Evolutionary conservation across 1,140 invertebrate genomes (phyloP).

Genomic region (Apis cerana): DNA sequence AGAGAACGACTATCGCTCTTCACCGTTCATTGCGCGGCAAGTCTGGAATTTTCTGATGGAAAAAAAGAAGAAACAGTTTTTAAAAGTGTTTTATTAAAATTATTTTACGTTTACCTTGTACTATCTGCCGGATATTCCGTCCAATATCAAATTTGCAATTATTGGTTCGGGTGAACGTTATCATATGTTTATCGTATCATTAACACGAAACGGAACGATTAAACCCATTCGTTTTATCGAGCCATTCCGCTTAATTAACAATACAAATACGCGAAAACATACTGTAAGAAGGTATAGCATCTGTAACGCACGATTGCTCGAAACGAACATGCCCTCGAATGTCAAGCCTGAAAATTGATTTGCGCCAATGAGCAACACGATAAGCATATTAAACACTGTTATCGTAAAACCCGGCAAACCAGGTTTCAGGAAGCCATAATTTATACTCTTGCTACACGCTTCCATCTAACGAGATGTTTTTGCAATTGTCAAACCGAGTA

Average conservation of each 20-base stretch:
- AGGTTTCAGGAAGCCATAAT: neutral
- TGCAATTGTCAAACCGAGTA: slow-evolving; percentile 31
- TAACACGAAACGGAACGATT: neutral
- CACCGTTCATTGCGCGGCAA: neutral
- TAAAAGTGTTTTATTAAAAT: no score
- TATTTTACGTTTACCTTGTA: no score
- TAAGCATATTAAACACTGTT: slow-evolving; percentile 8
- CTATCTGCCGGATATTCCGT: no score
- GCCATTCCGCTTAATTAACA: neutral
- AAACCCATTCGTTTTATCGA: neutral
- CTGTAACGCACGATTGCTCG: neutral
- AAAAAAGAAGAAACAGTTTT: neutral
- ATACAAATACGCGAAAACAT: neutral
- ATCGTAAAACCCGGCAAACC: neutral
- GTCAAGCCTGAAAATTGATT: slow-evolving; percentile 17
- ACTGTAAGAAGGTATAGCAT: neutral
- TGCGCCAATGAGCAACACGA: neutral
- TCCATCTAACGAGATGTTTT: slow-evolving; percentile 3
- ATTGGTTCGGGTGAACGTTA: no score
- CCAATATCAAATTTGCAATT: no score
- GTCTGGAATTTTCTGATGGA: slow-evolving; percentile 17
- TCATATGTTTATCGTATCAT: no score
- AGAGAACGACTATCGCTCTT: neutral
- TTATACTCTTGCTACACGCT: no score
- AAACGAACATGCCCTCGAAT: neutral